These are phyloP conservation scores for Artemia franciscana DNA, from an alignment of 1,140 invertebrate species.

Conservation along the genomic window DNA sequence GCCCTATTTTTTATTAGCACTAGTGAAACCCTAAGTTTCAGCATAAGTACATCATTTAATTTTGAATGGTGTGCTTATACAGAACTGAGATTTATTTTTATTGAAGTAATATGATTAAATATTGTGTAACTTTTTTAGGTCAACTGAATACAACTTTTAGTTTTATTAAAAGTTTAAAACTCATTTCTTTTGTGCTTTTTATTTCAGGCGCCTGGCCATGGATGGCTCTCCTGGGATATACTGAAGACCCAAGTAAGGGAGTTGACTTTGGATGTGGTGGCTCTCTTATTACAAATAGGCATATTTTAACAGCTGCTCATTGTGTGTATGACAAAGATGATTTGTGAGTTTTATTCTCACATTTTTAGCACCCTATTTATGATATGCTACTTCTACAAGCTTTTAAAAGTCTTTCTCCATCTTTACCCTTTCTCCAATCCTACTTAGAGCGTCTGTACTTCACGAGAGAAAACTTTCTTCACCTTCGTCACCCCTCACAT, in stretches of 20 bases:
- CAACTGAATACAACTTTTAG: background rate
- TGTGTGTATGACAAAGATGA: conserved; percentile 31
- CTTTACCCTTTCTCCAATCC: conserved; percentile 21
- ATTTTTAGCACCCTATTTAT: background rate
- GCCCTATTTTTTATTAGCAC: too few species aligned
- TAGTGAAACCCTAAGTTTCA: too few species aligned
- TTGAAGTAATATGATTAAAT: background rate
- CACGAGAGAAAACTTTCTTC: too few species aligned
- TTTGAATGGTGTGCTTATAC: too few species aligned
- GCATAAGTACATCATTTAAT: too few species aligned
- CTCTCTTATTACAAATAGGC: conserved; percentile 40
- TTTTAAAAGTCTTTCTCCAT: conserved; percentile 9
- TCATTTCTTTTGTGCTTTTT: background rate
- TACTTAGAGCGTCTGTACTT: background rate
- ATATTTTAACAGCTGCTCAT: conserved; percentile 59
- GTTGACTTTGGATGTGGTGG: conserved; percentile 47
- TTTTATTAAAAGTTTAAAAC: background rate
- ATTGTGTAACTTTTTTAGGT: background rate
- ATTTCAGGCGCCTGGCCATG: conserved; percentile 39
- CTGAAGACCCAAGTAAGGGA: conserved; percentile 20
- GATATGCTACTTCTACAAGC: conserved; percentile 9
- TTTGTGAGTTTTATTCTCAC: conserved; percentile 7
- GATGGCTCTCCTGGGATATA: conserved; percentile 40
- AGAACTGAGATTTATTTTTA: too few species aligned
- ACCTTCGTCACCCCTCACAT: too few species aligned